Base-by-base conservation (phyloP, 2,113 vertebrate species). In the Siniperca chuatsi region DNA sequence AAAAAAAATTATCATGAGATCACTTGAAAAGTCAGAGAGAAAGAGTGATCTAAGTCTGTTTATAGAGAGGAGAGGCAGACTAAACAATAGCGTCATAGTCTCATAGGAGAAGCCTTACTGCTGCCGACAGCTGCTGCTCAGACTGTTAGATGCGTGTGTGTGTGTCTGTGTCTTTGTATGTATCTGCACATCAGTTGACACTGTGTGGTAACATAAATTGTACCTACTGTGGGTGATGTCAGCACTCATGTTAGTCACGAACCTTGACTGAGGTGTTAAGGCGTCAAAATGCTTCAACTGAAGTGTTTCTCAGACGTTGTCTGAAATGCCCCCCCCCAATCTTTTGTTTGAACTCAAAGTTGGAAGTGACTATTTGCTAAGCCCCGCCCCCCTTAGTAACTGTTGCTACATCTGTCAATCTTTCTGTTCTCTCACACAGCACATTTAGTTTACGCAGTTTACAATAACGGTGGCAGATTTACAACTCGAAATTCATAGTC, bases 51-150 rank as follows among this genome's bases (percentile, higher is more conserved):
- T 68, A 40, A 64, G 70, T 23, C 8, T 77, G 70, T 86, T 85
- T 78, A 75, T 54, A 16, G 77, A 67, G 70, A 48, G 57, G 62
- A 78, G 71, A 77, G 62, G 68, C 48, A 88, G 88, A 82, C 81
- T 74, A 89, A 91, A 90, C 68, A 90, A 69, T 71, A 21, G 67
- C 20, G 23, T 68, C 74, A 69, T n/a, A 42, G 54, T 76, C 75
- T 81, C 79, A 84, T 78, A 81, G 77, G 40, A 74, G 71, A 35
- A n/a, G 68, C 44, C 77, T 62, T 13, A 40, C 48, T 73, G 75
- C 62, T 74, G 75, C 57, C 68, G 67, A 61, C 75, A 77, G 69
- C 64, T 82, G 60, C 55, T 52, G 12, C 29, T 55, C 69, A 72
- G 44, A 23, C 66, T 73, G 57, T 70, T 4, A 42, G 8, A 25